A percentile compares a stretch with the other conserved stretches of the same genome.
Conservation (phyloP, 2,888 invertebrate genomes). For the Alloscopus bannaensis region DNA sequence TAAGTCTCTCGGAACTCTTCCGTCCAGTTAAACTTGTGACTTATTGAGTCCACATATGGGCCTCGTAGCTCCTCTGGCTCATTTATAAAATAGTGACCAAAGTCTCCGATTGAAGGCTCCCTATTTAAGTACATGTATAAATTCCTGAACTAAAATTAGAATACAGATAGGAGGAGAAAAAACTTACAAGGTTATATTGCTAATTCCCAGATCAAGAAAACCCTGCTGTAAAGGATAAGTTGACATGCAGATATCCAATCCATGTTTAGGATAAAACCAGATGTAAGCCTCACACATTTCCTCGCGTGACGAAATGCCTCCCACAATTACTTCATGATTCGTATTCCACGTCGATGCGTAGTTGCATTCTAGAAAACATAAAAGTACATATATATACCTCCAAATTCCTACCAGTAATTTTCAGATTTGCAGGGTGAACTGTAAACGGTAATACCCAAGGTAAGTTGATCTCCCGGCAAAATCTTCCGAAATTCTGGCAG, state of each 20-base stretch:
- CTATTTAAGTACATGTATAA: no score
- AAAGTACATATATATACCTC: no score
- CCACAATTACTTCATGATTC: neutral
- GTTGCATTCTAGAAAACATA: conserved; percentile 5
- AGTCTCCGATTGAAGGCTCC: neutral
- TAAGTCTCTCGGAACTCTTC: neutral
- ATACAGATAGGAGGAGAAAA: no score
- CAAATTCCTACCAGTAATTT: no score
- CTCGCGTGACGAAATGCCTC: neutral
- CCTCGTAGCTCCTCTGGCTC: neutral
- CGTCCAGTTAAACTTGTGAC: neutral
- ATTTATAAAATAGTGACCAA: neutral
- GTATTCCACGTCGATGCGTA: neutral
- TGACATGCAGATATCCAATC: neutral
- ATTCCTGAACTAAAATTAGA: no score
- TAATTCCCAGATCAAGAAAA: conserved; percentile 18
- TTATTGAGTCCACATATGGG: neutral
- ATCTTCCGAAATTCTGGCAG: neutral
- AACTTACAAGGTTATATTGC: no score
- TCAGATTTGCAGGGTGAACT: neutral
- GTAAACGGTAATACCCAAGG: neutral
- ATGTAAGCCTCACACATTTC: conserved; percentile 38
- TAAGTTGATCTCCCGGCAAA: conserved; percentile 29
- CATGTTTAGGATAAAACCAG: conserved; percentile 22
- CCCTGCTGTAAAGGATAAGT: neutral